These are phyloP conservation scores for Butorides virescens DNA, from an alignment of 2,113 vertebrate genomes.

Conservation along the genomic window DNA sequence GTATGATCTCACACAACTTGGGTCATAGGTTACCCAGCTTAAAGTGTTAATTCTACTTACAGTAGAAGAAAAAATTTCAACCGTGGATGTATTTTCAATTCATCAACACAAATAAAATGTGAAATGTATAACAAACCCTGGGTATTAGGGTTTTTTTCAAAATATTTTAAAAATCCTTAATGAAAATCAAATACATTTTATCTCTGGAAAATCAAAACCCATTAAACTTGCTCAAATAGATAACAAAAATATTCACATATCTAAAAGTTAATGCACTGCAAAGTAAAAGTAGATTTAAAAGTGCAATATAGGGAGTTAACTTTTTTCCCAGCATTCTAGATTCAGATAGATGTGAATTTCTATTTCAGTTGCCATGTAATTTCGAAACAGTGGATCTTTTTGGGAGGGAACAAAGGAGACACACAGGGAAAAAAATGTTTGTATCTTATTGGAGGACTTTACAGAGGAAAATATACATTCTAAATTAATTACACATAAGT, in stretches of 20 bases:
- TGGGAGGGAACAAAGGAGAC: background rate
- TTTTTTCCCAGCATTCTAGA: background rate
- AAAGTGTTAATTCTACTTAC: background rate
- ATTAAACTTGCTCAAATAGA: background rate
- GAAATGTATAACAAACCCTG: background rate
- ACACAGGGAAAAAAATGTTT: background rate
- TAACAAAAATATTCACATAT: background rate
- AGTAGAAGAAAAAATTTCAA: background rate
- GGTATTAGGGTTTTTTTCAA: fast-evolving
- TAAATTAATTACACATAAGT: background rate
- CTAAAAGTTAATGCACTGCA: background rate
- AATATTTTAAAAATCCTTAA: background rate
- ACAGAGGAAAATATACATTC: background rate
- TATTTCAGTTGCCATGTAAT: background rate
- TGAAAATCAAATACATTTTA: background rate
- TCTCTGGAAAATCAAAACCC: background rate
- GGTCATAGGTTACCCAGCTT: background rate
- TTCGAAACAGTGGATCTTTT: background rate
- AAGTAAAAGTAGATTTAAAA: background rate
- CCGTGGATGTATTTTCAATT: background rate
- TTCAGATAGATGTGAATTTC: background rate
- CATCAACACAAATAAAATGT: background rate
- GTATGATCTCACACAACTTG: background rate
- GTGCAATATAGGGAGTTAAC: background rate
- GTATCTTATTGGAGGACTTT: background rate